phyloP scores from a whole-genome alignment of 1,140 invertebrate genomes.

The Camponotus vicinus region DNA sequence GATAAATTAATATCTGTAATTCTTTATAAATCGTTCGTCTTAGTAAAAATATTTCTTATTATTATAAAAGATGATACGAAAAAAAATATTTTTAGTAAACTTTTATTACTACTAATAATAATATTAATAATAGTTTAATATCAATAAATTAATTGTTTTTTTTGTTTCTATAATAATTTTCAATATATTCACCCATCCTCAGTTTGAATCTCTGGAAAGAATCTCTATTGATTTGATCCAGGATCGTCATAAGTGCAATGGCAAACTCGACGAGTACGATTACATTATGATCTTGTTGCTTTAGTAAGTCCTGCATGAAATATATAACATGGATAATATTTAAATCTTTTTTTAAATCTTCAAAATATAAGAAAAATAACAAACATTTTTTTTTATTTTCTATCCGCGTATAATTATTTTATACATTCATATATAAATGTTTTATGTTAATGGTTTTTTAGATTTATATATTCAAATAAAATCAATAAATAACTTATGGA shows the following conservation, averaged over 20 bases:
- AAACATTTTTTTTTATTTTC: background rate
- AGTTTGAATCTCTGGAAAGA: slow-evolving; percentile 98
- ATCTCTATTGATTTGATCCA: slow-evolving; percentile 98
- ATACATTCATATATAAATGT: background rate
- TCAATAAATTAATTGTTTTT: background rate
- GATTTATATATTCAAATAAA: background rate
- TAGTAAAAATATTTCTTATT: slow-evolving; percentile 9
- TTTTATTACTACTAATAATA: background rate
- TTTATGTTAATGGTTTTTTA: background rate
- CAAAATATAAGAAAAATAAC: background rate
- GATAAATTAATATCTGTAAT: background rate
- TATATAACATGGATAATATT: slow-evolving; percentile 1
- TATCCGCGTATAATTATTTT: background rate
- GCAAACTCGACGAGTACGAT: slow-evolving; percentile 97
- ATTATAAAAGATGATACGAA: slow-evolving; percentile 8
- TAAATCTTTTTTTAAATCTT: background rate
- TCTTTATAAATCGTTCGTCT: background rate
- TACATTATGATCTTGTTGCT: slow-evolving; percentile 95
- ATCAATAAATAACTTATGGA: background rate
- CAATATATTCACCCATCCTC: slow-evolving; percentile 91
- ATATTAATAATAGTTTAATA: background rate
- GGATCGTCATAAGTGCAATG: slow-evolving; percentile 95
- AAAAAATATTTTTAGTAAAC: background rate
- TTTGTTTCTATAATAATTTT: slow-evolving; percentile 9
- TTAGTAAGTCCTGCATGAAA: slow-evolving; percentile 88